Evolutionary conservation across 2,797 vertebrate species (phyloP).

Genomic region (Ctenochaetus hawaiiensis): DNA sequence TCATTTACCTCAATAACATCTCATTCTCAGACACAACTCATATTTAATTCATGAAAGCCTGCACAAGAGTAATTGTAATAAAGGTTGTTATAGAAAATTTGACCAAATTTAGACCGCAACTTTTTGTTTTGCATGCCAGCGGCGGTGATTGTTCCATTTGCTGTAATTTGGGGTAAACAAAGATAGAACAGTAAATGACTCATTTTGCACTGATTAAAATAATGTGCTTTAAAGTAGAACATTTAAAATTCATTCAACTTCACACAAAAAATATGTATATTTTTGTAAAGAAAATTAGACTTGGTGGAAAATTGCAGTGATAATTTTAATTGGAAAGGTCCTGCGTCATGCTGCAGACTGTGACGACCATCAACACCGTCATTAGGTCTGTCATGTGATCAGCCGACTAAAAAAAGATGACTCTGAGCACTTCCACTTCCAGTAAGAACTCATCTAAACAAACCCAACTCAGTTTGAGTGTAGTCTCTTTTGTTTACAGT

Average conservation of each 20-base stretch:
- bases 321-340: slow-evolving; percentile 36
- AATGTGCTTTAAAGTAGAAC: neutral
- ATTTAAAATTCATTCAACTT: slow-evolving; percentile 9
- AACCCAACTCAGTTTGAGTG: slow-evolving; percentile 3
- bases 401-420: slow-evolving; percentile 40
- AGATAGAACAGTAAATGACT: slow-evolving; percentile 36
- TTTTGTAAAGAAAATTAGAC: slow-evolving; percentile 14
- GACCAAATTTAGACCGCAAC: slow-evolving; percentile 90
- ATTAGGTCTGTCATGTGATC: slow-evolving; percentile 35
- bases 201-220: slow-evolving; percentile 25
- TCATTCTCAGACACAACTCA: slow-evolving; percentile 99
- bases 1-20: slow-evolving; percentile 99
- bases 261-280: neutral
- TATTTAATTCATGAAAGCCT: slow-evolving; percentile 99
- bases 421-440: slow-evolving; percentile 7
- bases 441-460: slow-evolving; percentile 30
- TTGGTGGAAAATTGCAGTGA: neutral
- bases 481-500: slow-evolving; percentile 19
- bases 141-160: slow-evolving; percentile 86
- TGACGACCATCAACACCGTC: slow-evolving; percentile 28
- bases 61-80: slow-evolving; percentile 98
- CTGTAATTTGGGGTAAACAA: slow-evolving; percentile 86
- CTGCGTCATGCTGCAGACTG: slow-evolving; percentile 27
- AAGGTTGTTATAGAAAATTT: slow-evolving; percentile 96
- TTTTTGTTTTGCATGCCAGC: slow-evolving; percentile 91